These are phyloP conservation scores for Hypomecis atomaria DNA, from an alignment of 2,888 invertebrate species.

Conservation along the genomic window DNA sequence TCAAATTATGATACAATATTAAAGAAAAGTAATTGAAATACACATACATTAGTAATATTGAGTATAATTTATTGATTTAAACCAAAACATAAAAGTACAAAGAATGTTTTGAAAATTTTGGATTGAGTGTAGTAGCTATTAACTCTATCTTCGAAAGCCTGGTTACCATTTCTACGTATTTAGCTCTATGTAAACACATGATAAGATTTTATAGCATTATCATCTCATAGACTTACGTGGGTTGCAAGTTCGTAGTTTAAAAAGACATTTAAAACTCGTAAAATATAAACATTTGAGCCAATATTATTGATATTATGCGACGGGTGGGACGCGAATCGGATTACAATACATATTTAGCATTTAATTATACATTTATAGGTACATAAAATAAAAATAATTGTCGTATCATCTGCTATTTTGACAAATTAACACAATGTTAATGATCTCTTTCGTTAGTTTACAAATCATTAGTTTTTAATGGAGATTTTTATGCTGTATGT, in stretches of 20 bases:
- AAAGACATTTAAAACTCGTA: slow-evolving; percentile 39
- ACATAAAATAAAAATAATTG: slow-evolving; percentile 31
- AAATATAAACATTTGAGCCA: slow-evolving; percentile 32
- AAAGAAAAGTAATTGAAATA: no score
- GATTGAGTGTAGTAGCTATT: no score
- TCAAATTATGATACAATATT: no score
- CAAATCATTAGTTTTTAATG: slow-evolving; percentile 40
- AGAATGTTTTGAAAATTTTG: no score
- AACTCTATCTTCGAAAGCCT: no score
- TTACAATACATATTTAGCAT: slow-evolving; percentile 33
- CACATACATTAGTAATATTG: no score
- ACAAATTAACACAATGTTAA: slow-evolving; percentile 47
- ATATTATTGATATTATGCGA: slow-evolving; percentile 26
- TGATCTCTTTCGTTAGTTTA: slow-evolving; percentile 43
- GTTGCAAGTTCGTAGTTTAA: slow-evolving; percentile 39
- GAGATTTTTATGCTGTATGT: no score
- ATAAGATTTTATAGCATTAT: slow-evolving; percentile 17
- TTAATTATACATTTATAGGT: slow-evolving; percentile 36
- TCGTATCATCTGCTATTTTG: slow-evolving; percentile 29
- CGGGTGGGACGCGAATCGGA: slow-evolving; percentile 29
- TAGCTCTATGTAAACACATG: neutral
- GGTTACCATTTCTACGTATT: no score
- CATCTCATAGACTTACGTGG: slow-evolving; percentile 32
- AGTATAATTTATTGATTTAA: no score
- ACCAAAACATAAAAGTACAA: no score